A percentile compares a stretch with the other conserved stretches of the same genome.
Conservation (phyloP, 2,797 vertebrate species). For the Erithacus rubecula region DNA sequence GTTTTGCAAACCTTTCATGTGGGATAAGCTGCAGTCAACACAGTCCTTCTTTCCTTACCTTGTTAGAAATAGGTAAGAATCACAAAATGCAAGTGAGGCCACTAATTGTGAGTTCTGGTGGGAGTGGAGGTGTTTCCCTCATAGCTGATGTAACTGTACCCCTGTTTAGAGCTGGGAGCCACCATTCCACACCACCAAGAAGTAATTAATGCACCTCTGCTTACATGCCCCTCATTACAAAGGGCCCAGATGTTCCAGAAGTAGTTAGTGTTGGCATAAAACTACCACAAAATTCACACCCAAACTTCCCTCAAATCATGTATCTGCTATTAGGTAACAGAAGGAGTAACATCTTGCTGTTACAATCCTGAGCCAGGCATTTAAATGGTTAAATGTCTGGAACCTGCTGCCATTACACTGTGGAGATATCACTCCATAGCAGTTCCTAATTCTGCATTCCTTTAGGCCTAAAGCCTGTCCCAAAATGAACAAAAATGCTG, state of each 20-base stretch:
- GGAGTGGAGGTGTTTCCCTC: not conserved
- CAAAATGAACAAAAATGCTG: slow-evolving; percentile 17
- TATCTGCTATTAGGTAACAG: not conserved
- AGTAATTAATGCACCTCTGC: not conserved
- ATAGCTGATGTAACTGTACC: not conserved
- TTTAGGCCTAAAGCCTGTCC: slow-evolving; percentile 34
- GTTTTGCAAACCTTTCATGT: not conserved
- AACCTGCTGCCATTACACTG: not conserved
- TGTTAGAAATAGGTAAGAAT: not conserved
- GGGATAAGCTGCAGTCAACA: not conserved
- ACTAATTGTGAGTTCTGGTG: not conserved
- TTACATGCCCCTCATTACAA: not conserved
- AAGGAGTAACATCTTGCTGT: not conserved
- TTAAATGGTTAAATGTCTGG: not conserved
- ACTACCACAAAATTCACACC: not conserved
- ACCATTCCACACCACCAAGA: not conserved
- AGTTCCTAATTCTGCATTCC: slow-evolving; percentile 23
- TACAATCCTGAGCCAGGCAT: not conserved
- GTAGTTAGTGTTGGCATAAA: not conserved
- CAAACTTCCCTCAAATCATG: not conserved
- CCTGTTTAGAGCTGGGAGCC: not conserved
- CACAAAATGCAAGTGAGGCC: not conserved
- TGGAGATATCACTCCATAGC: not conserved
- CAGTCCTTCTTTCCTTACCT: not conserved
- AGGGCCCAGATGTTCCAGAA: not conserved